Percentiles rank a stretch among this genome's conserved stretches.
These are phyloP conservation scores for Thelohanellus kitauei DNA, from an alignment of 30 jellyfish, hydroid and myxozoan species.

Conservation along the genomic window DNA sequence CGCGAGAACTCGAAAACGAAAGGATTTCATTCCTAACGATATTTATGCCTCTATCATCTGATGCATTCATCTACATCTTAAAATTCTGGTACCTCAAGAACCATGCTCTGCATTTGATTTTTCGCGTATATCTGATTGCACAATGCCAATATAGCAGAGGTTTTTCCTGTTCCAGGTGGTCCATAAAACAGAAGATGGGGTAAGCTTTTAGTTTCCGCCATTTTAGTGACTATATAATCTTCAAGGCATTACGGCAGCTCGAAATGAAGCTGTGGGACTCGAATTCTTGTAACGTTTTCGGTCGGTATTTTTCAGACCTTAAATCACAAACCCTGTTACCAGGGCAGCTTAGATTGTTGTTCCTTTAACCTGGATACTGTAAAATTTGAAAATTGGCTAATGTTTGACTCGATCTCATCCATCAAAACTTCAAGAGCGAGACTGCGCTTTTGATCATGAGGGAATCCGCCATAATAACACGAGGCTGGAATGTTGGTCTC, in stretches of 20 bases:
- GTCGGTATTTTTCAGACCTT: slow-evolving; percentile 82
- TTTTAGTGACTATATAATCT: too few relatives aligned
- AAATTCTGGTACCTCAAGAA: slow-evolving; percentile 26
- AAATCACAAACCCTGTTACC: too few relatives aligned
- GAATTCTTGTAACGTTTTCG: slow-evolving; percentile 35
- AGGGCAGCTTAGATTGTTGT: too few relatives aligned
- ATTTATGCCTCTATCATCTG: slow-evolving; percentile 94
- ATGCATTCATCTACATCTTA: slow-evolving; percentile 40
- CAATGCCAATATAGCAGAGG: slow-evolving; percentile 75
- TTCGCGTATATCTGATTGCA: slow-evolving; percentile 35
- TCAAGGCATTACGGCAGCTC: slow-evolving; percentile 27
- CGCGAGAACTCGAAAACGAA: slow-evolving; percentile 79
- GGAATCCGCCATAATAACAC: too few relatives aligned
- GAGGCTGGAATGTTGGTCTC: too few relatives aligned
- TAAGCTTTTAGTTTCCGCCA: too few relatives aligned
- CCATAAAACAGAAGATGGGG: slow-evolving; percentile 92
- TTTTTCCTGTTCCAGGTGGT: slow-evolving; percentile 97
- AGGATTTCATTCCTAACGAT: slow-evolving; percentile 57
- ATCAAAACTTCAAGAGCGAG: too few relatives aligned
- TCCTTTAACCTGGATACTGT: too few relatives aligned
- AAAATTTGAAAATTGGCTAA: too few relatives aligned
- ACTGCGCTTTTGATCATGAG: too few relatives aligned
- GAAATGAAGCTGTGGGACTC: slow-evolving; percentile 42
- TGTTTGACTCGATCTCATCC: too few relatives aligned
- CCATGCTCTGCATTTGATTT: slow-evolving; percentile 66